Evolutionary conservation across 92 coral and sea anemone genomes (phyloP).

Genomic region (Desmophyllum pertusum): DNA sequence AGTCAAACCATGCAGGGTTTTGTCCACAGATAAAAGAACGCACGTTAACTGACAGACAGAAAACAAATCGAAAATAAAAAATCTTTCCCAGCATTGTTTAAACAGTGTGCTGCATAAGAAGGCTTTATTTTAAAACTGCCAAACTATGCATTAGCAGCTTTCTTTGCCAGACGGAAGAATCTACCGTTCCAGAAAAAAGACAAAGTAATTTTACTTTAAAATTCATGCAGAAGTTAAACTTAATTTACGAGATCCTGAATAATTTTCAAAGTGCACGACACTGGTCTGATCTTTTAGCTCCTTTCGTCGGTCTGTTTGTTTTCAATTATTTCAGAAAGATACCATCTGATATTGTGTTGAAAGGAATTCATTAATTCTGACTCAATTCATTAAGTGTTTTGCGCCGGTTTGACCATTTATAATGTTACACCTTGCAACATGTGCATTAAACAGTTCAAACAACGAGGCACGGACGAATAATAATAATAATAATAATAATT

Average conservation of each 20-base stretch:
- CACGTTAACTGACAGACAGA: no score
- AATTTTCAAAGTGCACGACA: not conserved
- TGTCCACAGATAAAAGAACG: not conserved
- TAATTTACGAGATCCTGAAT: not conserved
- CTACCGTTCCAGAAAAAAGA: not conserved
- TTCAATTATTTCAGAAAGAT: not conserved
- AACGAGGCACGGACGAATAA: not conserved
- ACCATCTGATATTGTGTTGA: not conserved
- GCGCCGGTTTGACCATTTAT: not conserved
- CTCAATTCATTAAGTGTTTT: no score
- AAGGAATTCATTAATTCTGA: not conserved
- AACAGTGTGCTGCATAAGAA: not conserved
- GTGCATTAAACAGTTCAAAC: not conserved
- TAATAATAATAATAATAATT: no score
- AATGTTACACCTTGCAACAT: not conserved
- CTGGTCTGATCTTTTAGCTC: not conserved
- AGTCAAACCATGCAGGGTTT: not conserved
- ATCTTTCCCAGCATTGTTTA: not conserved
- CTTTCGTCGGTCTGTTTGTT: not conserved
- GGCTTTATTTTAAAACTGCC: not conserved
- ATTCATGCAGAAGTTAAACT: not conserved
- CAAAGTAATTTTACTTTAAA: not conserved
- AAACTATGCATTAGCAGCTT: not conserved
- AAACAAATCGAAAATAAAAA: no score
- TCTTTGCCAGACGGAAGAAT: not conserved